Evolutionary conservation across 1,140 invertebrate genomes (phyloP).

Genomic region (Melipona quadrifasciata): DNA sequence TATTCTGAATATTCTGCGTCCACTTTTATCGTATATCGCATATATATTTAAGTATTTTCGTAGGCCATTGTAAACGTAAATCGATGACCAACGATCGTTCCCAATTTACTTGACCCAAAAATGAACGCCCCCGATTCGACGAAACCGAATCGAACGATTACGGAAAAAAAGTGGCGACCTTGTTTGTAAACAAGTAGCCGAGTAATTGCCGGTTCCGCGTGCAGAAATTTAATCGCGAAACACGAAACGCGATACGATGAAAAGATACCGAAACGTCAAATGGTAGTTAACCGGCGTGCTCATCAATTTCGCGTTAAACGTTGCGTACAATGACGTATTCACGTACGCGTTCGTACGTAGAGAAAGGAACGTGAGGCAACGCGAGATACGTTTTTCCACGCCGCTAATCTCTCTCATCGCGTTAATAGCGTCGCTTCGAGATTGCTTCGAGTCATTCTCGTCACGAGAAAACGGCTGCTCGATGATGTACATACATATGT

Average conservation of each 20-base stretch:
- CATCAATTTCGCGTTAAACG: conserved; percentile 41
- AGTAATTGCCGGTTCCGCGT: no score
- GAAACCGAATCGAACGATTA: no score
- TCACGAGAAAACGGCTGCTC: no score
- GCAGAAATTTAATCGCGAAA: neutral
- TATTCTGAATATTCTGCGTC: no score
- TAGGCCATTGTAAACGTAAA: no score
- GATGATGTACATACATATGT: neutral
- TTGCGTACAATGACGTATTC: conserved; percentile 6
- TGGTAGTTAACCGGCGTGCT: conserved; percentile 27
- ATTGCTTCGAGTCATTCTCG: conserved; percentile 1
- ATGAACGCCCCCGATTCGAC: no score
- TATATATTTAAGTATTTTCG: no score
- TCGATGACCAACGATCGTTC: no score
- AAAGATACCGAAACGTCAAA: conserved; percentile 2
- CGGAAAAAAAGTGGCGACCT: no score
- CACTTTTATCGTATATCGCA: no score
- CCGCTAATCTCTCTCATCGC: conserved; percentile 38
- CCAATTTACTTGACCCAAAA: no score
- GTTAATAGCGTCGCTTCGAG: conserved; percentile 21
- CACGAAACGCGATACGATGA: neutral
- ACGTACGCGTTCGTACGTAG: neutral
- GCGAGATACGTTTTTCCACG: conserved; percentile 32
- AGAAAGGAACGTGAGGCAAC: neutral
- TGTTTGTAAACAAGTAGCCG: no score